A percentile compares a stretch with the other conserved stretches of the same genome.
These are phyloP conservation scores for Osmerus eperlanus DNA, from an alignment of 2,113 vertebrate species.

Conservation along the genomic window DNA sequence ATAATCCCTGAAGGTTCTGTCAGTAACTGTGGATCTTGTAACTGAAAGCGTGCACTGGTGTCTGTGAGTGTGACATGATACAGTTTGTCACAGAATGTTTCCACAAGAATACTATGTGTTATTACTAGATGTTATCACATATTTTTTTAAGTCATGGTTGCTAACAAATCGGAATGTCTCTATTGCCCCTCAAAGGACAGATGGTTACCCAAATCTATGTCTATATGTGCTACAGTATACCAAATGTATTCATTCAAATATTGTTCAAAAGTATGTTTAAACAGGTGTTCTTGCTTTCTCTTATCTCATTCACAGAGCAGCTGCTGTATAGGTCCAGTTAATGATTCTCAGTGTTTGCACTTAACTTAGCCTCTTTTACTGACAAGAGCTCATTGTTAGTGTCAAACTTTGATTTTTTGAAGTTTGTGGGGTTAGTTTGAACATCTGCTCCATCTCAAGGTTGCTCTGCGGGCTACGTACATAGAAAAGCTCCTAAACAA, in stretches of 20 bases:
- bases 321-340: constrained; percentile 71
- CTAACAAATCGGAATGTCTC: constrained; percentile 42
- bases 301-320: constrained; percentile 78
- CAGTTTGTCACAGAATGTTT: constrained; percentile 1
- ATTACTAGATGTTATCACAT: constrained; percentile 36
- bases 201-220: constrained; percentile 50
- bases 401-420: constrained; percentile 70
- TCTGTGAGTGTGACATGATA: not conserved
- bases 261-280: constrained; percentile 71
- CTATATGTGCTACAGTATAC: constrained; percentile 56
- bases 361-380: constrained; percentile 47
- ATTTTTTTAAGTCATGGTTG: constrained; percentile 53
- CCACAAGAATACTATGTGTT: constrained; percentile 45
- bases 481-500: constrained; percentile 39
- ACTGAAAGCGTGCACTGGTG: not conserved
- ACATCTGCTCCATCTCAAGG: constrained; percentile 70
- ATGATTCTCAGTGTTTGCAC: constrained; percentile 65
- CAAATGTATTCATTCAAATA: constrained; percentile 72
- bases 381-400: constrained; percentile 68
- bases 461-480: constrained; percentile 41
- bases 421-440: constrained; percentile 66
- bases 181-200: constrained; percentile 49
- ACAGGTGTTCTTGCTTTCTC: constrained; percentile 69
- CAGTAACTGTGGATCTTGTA: no score
- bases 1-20: no score